A percentile compares a stretch with the other conserved stretches of the same genome.
phyloP scores from a whole-genome alignment of 2,113 vertebrate genomes.

The Fregetta grallaria region DNA sequence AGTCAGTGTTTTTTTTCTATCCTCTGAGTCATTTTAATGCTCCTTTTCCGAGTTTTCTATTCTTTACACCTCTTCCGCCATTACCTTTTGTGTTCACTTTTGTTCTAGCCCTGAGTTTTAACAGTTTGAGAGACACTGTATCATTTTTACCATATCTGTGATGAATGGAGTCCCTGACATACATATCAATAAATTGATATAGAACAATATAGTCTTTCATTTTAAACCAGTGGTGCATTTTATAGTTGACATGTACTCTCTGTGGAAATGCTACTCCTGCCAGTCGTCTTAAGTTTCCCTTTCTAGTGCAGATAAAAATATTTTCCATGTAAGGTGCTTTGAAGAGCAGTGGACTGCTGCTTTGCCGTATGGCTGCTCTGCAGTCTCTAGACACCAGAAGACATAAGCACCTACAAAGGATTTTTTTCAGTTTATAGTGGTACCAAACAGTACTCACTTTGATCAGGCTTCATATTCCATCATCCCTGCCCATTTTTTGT shows the following conservation, averaged over 20 bases:
- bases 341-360: not conserved
- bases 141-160: not conserved
- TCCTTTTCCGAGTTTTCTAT: not conserved
- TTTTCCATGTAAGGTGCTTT: not conserved
- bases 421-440: not conserved
- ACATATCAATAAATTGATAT: not conserved
- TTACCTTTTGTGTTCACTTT: not conserved
- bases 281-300: not conserved
- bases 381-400: not conserved
- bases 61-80: not conserved
- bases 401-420: not conserved
- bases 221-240: not conserved
- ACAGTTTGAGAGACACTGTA: not conserved
- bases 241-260: not conserved
- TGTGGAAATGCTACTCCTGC: not conserved
- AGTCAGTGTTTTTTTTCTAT: not conserved
- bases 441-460: not conserved
- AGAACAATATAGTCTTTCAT: not conserved
- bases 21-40: not conserved
- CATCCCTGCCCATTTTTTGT: not conserved
- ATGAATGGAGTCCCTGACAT: not conserved
- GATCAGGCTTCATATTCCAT: not conserved
- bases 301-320: not conserved
- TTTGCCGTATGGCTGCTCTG: not conserved
- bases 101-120: not conserved